Conservation (phyloP, 2,113 vertebrate genomes). For the Microcebus lehilahytsara region DNA sequence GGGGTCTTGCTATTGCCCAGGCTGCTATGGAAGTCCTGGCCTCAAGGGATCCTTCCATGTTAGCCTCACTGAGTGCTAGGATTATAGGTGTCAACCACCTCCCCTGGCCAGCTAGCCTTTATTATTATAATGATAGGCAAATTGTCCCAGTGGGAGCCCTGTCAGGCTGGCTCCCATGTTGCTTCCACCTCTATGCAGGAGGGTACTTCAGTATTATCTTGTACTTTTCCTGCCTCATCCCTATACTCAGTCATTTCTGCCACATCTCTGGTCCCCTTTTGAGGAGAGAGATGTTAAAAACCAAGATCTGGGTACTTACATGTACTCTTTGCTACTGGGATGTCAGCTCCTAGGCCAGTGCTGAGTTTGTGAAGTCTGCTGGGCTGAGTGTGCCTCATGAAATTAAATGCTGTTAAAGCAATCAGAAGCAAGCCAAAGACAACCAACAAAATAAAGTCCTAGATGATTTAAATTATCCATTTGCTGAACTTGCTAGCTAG, state of each 20-base stretch:
- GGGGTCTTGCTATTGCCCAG: too few species aligned
- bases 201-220: neutral
- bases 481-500: neutral
- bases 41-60: too few species aligned
- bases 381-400: neutral
- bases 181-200: neutral
- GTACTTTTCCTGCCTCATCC: neutral
- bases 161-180: neutral
- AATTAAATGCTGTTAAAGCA: neutral
- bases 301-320: neutral
- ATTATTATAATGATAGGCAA: neutral
- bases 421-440: neutral
- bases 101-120: too few species aligned
- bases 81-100: too few species aligned
- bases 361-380: neutral
- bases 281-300: too few species aligned
- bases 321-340: neutral
- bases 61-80: too few species aligned
- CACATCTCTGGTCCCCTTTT: neutral
- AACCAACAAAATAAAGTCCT: neutral
- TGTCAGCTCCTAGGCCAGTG: neutral
- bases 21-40: too few species aligned
- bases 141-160: neutral
- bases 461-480: neutral
- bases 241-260: neutral